These are phyloP conservation scores for Drosophila kohkoa DNA, from an alignment of 1,140 invertebrate genomes.

Conservation along the genomic window DNA sequence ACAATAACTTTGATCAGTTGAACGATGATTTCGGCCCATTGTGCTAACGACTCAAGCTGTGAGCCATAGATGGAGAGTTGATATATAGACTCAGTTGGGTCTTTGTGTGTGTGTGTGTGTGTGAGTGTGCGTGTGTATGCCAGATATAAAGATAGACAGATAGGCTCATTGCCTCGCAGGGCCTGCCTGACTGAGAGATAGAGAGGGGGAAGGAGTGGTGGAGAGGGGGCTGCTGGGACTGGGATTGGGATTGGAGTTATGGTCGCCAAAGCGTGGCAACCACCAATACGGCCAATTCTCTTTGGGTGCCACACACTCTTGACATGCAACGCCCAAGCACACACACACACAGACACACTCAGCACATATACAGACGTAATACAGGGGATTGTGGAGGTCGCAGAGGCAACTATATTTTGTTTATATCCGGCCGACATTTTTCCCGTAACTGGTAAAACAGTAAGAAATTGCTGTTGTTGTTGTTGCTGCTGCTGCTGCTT, in stretches of 20 bases:
- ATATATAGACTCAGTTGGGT: constrained; percentile 30
- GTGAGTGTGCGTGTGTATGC: constrained; percentile 24
- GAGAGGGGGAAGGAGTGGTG: neutral
- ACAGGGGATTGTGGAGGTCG: constrained; percentile 13
- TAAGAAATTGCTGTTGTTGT: constrained; percentile 34
- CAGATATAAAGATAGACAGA: constrained; percentile 54
- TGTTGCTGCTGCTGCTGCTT: constrained; percentile 30
- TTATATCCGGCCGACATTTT: constrained; percentile 60
- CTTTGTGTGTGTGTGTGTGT: constrained; percentile 14
- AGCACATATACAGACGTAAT: constrained; percentile 27
- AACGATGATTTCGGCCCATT: neutral
- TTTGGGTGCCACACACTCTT: constrained; percentile 17
- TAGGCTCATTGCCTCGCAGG: constrained; percentile 52
- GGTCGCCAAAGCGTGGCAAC: constrained; percentile 67
- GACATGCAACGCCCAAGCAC: constrained; percentile 46
- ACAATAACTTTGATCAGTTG: no score
- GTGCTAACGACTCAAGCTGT: constrained; percentile 27
- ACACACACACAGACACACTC: constrained; percentile 21
- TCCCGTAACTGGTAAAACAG: constrained; percentile 34
- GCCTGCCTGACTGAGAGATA: neutral
- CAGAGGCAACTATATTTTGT: constrained; percentile 62
- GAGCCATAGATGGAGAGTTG: constrained; percentile 40
- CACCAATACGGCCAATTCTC: constrained; percentile 56
- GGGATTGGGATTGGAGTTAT: constrained; percentile 22
- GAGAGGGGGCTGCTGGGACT: neutral